A percentile compares a stretch with the other conserved stretches of the same genome.
Evolutionary conservation across 1,140 invertebrate species (phyloP).

Genomic region (Dreissena polymorpha): DNA sequence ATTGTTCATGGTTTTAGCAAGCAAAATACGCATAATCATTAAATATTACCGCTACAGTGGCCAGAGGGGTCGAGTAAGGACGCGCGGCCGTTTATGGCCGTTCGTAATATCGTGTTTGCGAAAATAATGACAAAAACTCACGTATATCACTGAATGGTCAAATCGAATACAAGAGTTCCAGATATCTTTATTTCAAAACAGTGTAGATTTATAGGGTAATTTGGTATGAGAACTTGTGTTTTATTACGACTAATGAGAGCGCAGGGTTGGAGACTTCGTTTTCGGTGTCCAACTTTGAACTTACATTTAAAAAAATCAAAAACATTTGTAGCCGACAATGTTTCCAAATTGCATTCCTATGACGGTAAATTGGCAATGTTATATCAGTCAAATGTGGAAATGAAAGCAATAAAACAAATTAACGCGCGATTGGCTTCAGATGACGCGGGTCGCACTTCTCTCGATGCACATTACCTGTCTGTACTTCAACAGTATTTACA

Average conservation of each 20-base stretch:
- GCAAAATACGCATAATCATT: slow-evolving; percentile 44
- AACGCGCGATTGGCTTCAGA: too few species aligned
- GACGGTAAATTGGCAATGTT: too few species aligned
- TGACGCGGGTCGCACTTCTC: too few species aligned
- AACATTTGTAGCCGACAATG: too few species aligned
- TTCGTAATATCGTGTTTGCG: slow-evolving; percentile 27
- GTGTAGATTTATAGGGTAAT: slow-evolving; percentile 29
- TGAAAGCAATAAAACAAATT: too few species aligned
- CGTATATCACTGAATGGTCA: slow-evolving; percentile 6
- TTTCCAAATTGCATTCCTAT: too few species aligned
- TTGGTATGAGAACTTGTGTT: slow-evolving; percentile 30
- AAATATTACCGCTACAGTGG: slow-evolving; percentile 42
- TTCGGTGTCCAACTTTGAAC: too few species aligned
- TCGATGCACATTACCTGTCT: too few species aligned
- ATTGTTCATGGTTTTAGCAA: slow-evolving; percentile 34
- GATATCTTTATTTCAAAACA: neutral
- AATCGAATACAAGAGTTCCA: slow-evolving; percentile 35
- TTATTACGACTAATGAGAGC: slow-evolving; percentile 33
- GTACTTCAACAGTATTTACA: slow-evolving; percentile 63
- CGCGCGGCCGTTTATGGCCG: slow-evolving; percentile 22
- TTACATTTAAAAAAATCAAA: too few species aligned
- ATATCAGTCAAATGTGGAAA: too few species aligned
- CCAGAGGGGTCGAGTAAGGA: slow-evolving; percentile 37
- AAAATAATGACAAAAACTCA: slow-evolving; percentile 39
- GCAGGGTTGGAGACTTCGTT: neutral